Evolutionary conservation across 2,797 vertebrate species (phyloP), one percentile per base, ranked within the genome.

Genomic region (Poeciliopsis infans): DNA sequence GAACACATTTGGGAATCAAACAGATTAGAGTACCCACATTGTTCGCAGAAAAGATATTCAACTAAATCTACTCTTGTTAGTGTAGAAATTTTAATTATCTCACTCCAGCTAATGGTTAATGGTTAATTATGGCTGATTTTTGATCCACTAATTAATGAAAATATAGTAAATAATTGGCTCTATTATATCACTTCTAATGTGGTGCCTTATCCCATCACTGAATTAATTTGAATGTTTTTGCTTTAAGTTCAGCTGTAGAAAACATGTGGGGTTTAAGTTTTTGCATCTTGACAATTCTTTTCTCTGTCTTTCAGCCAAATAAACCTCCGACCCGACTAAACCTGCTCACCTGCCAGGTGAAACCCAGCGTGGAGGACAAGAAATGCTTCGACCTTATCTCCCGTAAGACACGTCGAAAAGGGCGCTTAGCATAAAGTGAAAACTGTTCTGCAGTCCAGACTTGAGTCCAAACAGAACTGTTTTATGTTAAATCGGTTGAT

Each of bases 371-470:
- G 75, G 97, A 97, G 81, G 97, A 97, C 89, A 97, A 95, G 93
- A 97, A 97, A 81, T 97, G 97, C 88, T 97, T 97, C 5, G 95
- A 96, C 87, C 95, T 97, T 84, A 96, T 97, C 74, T 97, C 97
- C 83, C 91, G 96, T 97, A 91, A 91, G 95, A 94, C 45, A 78
- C 55, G 18, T 43, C 28, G 57, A 41, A 39, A 49, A 49, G 23
- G 20, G 5, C 20, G 13, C 28, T 36, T 36, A 75, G 59, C 31
- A 57, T 57, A 13, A 57, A 57, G n/a, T 57, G n/a, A 57, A 66
- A 59, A 33, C 18, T 10, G 0, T 31, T 10, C 43, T 33, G 12
- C 57, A 71, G 45, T 75, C 15, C 39, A 68, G 31, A 66, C 4
- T 16, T 1, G 1, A 39, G 45, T 39, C 31, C 59, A 76, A 39